These are phyloP conservation scores for Magallana gigas DNA, from an alignment of 1,140 invertebrate genomes.

Conservation along the genomic window DNA sequence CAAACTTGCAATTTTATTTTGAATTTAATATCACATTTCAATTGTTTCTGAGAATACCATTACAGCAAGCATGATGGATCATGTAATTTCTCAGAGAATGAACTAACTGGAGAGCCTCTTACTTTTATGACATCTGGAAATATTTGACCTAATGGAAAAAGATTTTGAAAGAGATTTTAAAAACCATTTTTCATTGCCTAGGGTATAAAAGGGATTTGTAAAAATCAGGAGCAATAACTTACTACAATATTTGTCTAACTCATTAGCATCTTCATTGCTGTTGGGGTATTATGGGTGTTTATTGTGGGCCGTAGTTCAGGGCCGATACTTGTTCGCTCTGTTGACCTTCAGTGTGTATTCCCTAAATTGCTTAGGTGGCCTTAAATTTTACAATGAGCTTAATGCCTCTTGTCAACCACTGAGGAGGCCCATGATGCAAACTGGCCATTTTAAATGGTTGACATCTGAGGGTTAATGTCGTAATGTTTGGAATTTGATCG, in stretches of 20 bases:
- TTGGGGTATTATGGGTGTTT: background rate
- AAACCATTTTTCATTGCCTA: no score
- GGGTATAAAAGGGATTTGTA: no score
- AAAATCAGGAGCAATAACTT: background rate
- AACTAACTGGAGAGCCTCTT: no score
- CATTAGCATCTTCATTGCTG: background rate
- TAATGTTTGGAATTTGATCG: background rate
- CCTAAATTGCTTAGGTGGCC: background rate
- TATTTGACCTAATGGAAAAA: no score
- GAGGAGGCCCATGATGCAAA: slow-evolving; percentile 5
- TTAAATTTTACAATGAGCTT: background rate
- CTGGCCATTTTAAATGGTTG: background rate
- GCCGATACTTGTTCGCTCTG: background rate
- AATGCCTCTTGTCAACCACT: background rate
- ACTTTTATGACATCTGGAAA: no score
- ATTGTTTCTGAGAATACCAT: no score
- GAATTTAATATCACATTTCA: no score
- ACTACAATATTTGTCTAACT: background rate
- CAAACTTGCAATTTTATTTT: no score
- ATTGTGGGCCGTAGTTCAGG: background rate
- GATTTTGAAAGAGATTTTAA: no score
- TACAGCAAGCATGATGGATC: no score
- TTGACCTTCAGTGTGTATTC: slow-evolving; percentile 12
- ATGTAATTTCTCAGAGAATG: no score
- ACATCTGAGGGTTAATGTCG: background rate